Base-by-base conservation (phyloP, 2,888 invertebrate species). In the Nemotelus pantherinus region DNA sequence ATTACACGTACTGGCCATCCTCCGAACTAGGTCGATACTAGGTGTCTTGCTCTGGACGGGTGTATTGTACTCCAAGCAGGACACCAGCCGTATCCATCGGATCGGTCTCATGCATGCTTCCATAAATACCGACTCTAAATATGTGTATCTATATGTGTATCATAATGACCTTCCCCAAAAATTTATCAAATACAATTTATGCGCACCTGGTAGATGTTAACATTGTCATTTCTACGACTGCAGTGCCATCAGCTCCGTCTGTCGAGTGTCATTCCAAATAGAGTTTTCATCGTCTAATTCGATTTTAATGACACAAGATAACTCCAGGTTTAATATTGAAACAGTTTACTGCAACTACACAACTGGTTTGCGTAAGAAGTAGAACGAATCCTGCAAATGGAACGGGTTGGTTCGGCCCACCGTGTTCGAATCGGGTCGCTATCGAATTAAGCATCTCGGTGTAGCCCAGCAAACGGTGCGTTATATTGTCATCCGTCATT, bases 141-240 rank as follows among this genome's bases (percentile, higher is more conserved):
- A 47, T 63, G 3, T 67, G 67, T 50, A 48, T 67, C 43, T 47
- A 70, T 70, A 70, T 43, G 50, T 68, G 70, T 55, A 41, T 55
- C 70, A 70, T 70, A 70, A 70, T 70, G 70, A 70, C 55, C 39
- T 55, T 70, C 70, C 53, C 70, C 70, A 70, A 60, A 74, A 74
- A 74, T 74, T 74, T 74, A 74, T 74, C 74, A 74, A 74, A 74
- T 63, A 72, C 74, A 60, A 74, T 74, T 74, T 74, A 74, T 74
- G 74, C 63, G 60, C 74, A 74, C 74, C 74, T 74, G 74, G 47
- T 63, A 53, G 74, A 74, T 74, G 74, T 74, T 74, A 74, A 74
- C 74, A 60, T 74, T 60, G 63, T 48, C 63, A 60, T 60, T 70
- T 43, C 70, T 70, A 10, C 70, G 44, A 70, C 4, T 70, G 70